Evolutionary conservation across 2,113 vertebrate species (phyloP).

Genomic region (Odontesthes bonariensis): DNA sequence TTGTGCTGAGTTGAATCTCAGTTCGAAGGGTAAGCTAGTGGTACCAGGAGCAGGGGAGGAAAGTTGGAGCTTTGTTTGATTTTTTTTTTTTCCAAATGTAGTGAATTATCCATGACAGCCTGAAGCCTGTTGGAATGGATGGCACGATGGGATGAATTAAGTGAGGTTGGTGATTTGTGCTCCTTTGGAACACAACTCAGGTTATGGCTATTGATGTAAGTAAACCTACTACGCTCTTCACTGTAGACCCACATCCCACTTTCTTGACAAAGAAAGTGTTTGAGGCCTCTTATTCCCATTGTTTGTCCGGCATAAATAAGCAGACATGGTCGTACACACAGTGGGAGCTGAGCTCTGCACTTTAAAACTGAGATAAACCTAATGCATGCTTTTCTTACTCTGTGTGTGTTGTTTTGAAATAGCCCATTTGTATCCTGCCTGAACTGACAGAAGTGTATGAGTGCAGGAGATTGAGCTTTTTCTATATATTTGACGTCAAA

Average conservation of each 20-base stretch:
- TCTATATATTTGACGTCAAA: not conserved
- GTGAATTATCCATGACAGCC: constrained; percentile 81
- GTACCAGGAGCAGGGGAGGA: constrained; percentile 78
- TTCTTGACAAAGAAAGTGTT: not conserved
- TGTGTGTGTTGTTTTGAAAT: too few relatives aligned
- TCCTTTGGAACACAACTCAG: constrained; percentile 53
- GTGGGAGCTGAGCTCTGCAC: too few relatives aligned
- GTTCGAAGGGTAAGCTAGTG: constrained; percentile 47
- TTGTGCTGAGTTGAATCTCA: constrained; percentile 18
- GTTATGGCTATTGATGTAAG: constrained; percentile 40
- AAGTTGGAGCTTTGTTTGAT: constrained; percentile 74
- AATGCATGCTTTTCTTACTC: too few relatives aligned
- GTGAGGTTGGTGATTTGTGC: constrained; percentile 67
- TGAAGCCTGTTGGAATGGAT: constrained; percentile 71
- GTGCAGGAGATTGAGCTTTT: not conserved
- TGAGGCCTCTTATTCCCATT: constrained; percentile 8
- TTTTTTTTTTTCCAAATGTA: constrained; percentile 70
- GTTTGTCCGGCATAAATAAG: not conserved
- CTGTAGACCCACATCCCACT: not conserved
- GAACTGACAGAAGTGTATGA: not conserved
- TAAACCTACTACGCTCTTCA: not conserved
- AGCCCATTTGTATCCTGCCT: not conserved
- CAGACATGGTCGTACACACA: too few relatives aligned
- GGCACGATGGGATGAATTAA: constrained; percentile 72
- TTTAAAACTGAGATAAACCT: too few relatives aligned